Conservation (phyloP, 2,888 invertebrate species). For the Smittia aterrima region DNA sequence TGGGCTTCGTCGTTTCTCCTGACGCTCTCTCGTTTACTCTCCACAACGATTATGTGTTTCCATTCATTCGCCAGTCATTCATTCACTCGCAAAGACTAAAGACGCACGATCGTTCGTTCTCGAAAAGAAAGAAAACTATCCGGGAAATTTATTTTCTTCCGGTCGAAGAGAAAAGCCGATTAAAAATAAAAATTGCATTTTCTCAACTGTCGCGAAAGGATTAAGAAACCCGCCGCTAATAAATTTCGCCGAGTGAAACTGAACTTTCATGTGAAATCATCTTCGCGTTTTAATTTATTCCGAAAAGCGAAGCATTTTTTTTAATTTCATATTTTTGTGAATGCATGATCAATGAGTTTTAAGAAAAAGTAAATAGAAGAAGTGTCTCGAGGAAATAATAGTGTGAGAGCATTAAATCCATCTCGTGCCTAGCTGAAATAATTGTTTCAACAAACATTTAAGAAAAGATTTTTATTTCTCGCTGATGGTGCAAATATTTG, state of each 20-base stretch:
- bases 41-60: constrained; percentile 12
- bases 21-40: not conserved
- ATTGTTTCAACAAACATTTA: constrained; percentile 18
- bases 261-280: constrained; percentile 19
- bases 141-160: constrained; percentile 15
- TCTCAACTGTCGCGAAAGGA: not conserved
- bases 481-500: constrained; percentile 23
- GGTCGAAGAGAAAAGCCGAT: not conserved
- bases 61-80: not conserved
- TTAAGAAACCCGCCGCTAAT: not conserved
- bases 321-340: constrained; percentile 11
- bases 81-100: constrained; percentile 1
- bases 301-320: not conserved
- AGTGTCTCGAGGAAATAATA: not conserved
- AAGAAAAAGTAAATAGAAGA: not conserved
- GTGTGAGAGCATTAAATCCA: not conserved
- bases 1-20: not conserved
- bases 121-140: constrained; percentile 11
- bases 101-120: not conserved
- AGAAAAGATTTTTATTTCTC: constrained; percentile 11
- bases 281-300: constrained; percentile 7
- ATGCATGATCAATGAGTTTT: constrained; percentile 4
- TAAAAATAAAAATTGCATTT: constrained; percentile 4
- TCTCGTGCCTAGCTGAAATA: constrained; percentile 19
- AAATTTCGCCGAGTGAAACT: not conserved